Conservation (phyloP, 2,888 invertebrate genomes). For the Willowsia nigromaculata region DNA sequence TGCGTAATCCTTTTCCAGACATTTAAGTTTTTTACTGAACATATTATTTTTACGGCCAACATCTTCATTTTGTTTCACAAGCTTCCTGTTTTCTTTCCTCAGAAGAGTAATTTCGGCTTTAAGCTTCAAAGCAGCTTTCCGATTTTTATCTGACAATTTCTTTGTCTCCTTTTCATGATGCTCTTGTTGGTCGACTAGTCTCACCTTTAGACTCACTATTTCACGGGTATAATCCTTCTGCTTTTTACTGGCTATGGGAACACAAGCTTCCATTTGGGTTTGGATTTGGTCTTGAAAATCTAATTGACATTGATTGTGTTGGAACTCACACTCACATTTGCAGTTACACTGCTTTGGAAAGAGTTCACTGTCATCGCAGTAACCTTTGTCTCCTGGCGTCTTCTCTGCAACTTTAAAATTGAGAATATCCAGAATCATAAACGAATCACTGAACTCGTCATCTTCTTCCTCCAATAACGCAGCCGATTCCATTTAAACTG, state of each 20-base stretch:
- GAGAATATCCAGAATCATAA: neutral
- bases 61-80: neutral
- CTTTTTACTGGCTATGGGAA: no score
- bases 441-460: neutral
- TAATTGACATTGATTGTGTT: neutral
- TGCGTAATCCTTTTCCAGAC: no score
- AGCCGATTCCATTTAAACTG: no score
- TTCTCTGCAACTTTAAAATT: neutral
- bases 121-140: neutral
- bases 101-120: neutral
- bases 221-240: no score
- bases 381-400: neutral
- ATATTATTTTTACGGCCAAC: no score
- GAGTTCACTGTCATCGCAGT: neutral
- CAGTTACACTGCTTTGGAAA: neutral
- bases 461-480: no score
- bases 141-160: neutral
- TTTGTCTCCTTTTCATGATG: neutral
- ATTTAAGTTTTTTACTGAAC: no score
- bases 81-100: neutral
- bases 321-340: neutral
- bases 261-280: neutral
- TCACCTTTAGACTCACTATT: no score
- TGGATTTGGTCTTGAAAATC: neutral
- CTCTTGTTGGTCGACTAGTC: no score